Conservation (phyloP, 2,888 invertebrate genomes). For the Ochropleura plecta region DNA sequence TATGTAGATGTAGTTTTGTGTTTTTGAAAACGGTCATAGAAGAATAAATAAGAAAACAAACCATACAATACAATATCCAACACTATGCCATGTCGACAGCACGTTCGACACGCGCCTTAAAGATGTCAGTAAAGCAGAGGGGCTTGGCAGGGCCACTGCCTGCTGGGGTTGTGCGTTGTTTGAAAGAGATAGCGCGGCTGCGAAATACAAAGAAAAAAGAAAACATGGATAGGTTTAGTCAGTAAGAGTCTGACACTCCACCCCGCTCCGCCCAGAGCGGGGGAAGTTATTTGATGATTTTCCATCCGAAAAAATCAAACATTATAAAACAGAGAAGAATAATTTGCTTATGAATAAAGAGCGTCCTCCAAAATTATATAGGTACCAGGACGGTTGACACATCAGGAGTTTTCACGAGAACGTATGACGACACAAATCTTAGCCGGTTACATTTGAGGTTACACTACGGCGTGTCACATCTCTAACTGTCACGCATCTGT, state of each 20-base stretch:
- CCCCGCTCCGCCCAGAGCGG: too few species aligned
- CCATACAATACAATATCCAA: not conserved
- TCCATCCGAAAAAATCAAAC: too few species aligned
- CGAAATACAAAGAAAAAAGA: too few species aligned
- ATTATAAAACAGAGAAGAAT: not conserved
- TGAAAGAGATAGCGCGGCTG: too few species aligned
- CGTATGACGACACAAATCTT: conserved; percentile 29
- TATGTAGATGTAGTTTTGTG: not conserved
- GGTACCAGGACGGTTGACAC: conserved; percentile 22
- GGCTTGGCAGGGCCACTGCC: too few species aligned
- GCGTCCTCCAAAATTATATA: conserved; percentile 22
- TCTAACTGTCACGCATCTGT: conserved; percentile 29
- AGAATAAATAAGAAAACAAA: not conserved
- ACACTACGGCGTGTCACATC: conserved; percentile 35
- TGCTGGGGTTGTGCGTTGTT: too few species aligned
- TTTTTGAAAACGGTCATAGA: not conserved
- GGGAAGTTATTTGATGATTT: too few species aligned
- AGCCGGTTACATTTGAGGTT: conserved; percentile 19
- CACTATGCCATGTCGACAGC: not conserved
- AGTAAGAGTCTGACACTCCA: too few species aligned
- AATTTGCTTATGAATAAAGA: not conserved
- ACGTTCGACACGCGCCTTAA: too few species aligned
- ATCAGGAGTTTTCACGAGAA: conserved; percentile 26
- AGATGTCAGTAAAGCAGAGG: too few species aligned
- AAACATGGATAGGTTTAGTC: too few species aligned